phyloP scores from a whole-genome alignment of 2,113 vertebrate species.

The Silurus glanis region DNA sequence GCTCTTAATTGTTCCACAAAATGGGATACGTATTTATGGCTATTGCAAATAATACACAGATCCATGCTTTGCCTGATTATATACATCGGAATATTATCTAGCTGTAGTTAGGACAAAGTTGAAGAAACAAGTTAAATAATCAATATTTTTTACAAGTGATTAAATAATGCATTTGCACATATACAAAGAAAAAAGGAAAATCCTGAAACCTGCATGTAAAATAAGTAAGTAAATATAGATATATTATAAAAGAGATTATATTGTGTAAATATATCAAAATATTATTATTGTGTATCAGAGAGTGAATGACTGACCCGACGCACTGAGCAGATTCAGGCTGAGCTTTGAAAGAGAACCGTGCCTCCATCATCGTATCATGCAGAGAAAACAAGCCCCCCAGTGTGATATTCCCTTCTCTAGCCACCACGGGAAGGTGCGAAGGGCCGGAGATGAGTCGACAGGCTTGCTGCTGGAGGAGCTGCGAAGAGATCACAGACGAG shows the following conservation, averaged over 20 bases:
- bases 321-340: conserved; percentile 63
- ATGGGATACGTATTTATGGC: background rate
- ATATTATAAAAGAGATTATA: no score
- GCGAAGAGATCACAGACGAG: conserved; percentile 23
- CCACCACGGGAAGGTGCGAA: conserved; percentile 63
- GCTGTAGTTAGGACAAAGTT: background rate
- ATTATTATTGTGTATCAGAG: background rate
- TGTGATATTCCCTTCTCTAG: conserved; percentile 67
- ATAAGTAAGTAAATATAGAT: background rate
- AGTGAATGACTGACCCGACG: conserved; percentile 63
- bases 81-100: background rate
- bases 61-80: background rate
- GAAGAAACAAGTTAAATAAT: background rate
- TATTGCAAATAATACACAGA: background rate
- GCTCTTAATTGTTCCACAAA: background rate
- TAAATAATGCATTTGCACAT: background rate
- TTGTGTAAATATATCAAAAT: no score
- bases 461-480: conserved; percentile 37
- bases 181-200: background rate
- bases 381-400: conserved; percentile 78
- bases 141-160: background rate
- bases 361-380: conserved; percentile 69
- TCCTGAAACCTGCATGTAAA: background rate
- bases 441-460: conserved; percentile 63
- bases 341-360: conserved; percentile 62